Base-by-base conservation (phyloP, 2,797 vertebrate genomes). In the Neosilurus hyrtlii region DNA sequence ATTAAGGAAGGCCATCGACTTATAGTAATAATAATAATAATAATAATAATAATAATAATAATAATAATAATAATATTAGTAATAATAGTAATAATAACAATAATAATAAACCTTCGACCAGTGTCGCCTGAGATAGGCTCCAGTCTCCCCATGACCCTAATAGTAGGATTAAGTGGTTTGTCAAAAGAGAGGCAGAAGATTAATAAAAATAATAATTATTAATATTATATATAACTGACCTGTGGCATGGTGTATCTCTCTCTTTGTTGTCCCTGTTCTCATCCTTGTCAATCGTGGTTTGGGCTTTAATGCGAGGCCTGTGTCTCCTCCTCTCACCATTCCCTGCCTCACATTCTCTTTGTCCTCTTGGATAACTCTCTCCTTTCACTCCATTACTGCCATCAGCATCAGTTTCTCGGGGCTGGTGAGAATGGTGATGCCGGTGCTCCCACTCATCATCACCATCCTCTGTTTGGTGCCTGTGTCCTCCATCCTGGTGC, bases 251-350 rank as follows among this genome's bases (percentile, higher is more conserved):
- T 51, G 89, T 92, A 26, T 92, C 92, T 72, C 86, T 92, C 80
- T 93, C 94, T 9, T 82, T 90, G 0, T 88, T 91, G 30, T 94
- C 94, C 80, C 86, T 91, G 84, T 88, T 93, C 65, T 96, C 96
- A 1, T 94, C 92, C 0, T 90, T 89, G 9, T 96, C 95, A 0
- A 95, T 92, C 0, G 94, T 89, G 0, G 96, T 91, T 71, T 93
- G 93, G 0, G 93, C 95, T 90, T 93, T 94, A 82, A 90, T 63
- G 3, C 95, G 91, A 1, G 92, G 90, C 22, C 94, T 90, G 82
- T 96, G 96, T 10, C 94, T 89, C 76, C 93, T 94, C 80, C 90
- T 92, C 75, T 98, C 97, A 0, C 90, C 93, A 0, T 90, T 94
- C 11, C 86, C 87, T 0, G 87, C 84, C 0, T 95, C 94, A 0